A percentile compares a stretch with the other conserved stretches of the same genome.
These are phyloP conservation scores for Popillia japonica DNA, from an alignment of 1,140 invertebrate genomes.

Conservation along the genomic window DNA sequence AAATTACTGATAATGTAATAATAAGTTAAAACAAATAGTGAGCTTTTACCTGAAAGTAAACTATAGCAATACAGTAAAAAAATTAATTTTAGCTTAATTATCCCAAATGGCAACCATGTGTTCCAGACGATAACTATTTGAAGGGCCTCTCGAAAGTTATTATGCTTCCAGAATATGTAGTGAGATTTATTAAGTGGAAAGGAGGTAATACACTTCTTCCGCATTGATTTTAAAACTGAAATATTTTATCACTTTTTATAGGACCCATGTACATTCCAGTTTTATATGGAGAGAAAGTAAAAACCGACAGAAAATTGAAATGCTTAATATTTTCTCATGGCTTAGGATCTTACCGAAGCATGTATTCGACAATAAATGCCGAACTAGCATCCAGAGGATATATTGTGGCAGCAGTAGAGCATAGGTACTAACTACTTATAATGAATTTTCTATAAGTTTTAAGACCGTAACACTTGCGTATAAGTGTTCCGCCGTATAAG, in stretches of 20 bases:
- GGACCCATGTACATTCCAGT: constrained; percentile 62
- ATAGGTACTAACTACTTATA: no score
- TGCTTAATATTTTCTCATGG: constrained; percentile 75
- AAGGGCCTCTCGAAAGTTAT: constrained; percentile 66
- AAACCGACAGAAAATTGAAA: constrained; percentile 62
- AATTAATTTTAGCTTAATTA: constrained; percentile 33
- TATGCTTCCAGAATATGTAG: constrained; percentile 61
- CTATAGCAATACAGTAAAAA: no score
- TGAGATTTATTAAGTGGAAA: constrained; percentile 63
- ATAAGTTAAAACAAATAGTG: no score
- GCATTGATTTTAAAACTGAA: background rate
- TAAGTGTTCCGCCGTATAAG: no score
- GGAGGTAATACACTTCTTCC: constrained; percentile 40
- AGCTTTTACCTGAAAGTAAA: no score
- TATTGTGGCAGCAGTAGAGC: constrained; percentile 71
- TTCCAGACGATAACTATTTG: constrained; percentile 66
- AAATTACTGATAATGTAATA: no score
- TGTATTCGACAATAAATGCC: constrained; percentile 68
- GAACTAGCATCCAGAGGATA: constrained; percentile 74
- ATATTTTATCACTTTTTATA: background rate
- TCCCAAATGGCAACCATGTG: constrained; percentile 67
- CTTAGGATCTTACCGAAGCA: constrained; percentile 68
- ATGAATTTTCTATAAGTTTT: no score
- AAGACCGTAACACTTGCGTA: no score
- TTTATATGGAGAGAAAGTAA: constrained; percentile 63